Percentiles rank a stretch among this genome's conserved stretches.
Conservation (phyloP, 2,797 vertebrate genomes). For the Myotis pilosus region DNA sequence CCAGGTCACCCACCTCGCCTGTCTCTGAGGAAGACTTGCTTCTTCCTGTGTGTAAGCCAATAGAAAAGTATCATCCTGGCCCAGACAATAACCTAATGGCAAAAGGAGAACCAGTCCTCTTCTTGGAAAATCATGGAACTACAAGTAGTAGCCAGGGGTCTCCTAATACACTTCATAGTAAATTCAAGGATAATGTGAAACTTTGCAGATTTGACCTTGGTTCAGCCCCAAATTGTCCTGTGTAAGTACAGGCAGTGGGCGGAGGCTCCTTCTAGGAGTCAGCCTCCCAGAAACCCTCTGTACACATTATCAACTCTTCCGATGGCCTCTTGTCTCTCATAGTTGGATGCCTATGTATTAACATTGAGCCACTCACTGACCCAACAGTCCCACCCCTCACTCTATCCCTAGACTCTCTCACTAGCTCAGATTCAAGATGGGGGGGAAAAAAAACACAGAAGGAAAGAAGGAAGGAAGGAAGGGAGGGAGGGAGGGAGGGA, state of each 20-base stretch:
- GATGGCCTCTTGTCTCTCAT: neutral
- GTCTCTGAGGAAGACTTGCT: neutral
- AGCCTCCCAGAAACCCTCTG: neutral
- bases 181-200: neutral
- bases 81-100: neutral
- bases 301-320: neutral
- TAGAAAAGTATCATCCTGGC: neutral
- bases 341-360: neutral
- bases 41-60: neutral
- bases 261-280: neutral
- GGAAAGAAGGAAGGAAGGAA: no score
- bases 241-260: neutral
- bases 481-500: no score
- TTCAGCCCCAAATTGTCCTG: neutral
- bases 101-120: neutral
- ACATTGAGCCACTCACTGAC: no score
- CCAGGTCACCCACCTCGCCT: neutral
- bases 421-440: neutral
- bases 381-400: neutral
- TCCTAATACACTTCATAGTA: neutral
- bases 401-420: neutral
- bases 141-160: neutral
- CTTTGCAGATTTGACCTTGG: neutral
- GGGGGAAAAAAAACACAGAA: neutral
- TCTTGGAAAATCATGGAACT: neutral